Conservation (phyloP, 1,140 invertebrate species). For the Drosophila obscura region DNA sequence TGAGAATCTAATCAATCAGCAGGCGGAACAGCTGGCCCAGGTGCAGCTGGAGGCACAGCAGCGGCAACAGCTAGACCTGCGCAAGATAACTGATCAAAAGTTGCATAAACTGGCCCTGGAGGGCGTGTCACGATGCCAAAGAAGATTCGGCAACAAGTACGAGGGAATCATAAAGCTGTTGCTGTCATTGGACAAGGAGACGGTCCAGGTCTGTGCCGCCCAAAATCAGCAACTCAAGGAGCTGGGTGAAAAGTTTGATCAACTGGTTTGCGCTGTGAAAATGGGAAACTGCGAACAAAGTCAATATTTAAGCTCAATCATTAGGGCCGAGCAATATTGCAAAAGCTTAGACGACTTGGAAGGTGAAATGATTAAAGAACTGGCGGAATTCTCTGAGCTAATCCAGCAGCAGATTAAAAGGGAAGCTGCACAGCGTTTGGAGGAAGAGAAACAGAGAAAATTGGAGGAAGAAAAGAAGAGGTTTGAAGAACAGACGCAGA, state of each 20-base stretch:
- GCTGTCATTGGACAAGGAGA: constrained; percentile 63
- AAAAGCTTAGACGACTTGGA: constrained; percentile 46
- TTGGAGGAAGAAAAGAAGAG: constrained; percentile 17
- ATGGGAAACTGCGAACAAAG: constrained; percentile 38
- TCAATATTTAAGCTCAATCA: constrained; percentile 47
- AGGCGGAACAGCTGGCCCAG: constrained; percentile 56
- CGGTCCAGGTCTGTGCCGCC: constrained; percentile 51
- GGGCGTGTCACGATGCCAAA: constrained; percentile 64
- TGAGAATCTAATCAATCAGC: constrained; percentile 38
- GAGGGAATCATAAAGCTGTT: constrained; percentile 61
- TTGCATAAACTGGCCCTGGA: constrained; percentile 65
- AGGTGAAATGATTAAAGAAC: constrained; percentile 42
- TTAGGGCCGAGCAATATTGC: constrained; percentile 66
- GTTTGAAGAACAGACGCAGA: constrained; percentile 10
- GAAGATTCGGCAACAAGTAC: constrained; percentile 61
- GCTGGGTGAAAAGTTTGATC: constrained; percentile 63
- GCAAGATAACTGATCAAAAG: constrained; percentile 53
- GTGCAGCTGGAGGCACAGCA: constrained; percentile 57
- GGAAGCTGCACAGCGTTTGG: constrained; percentile 33
- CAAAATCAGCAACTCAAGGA: constrained; percentile 69
- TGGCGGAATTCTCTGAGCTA: constrained; percentile 45
- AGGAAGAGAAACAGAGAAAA: constrained; percentile 31
- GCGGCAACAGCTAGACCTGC: constrained; percentile 37
- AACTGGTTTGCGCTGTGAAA: constrained; percentile 58
- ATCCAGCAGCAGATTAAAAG: constrained; percentile 43